Base-by-base conservation (phyloP, 2,797 vertebrate genomes). In the Sebastiscus tertius region DNA sequence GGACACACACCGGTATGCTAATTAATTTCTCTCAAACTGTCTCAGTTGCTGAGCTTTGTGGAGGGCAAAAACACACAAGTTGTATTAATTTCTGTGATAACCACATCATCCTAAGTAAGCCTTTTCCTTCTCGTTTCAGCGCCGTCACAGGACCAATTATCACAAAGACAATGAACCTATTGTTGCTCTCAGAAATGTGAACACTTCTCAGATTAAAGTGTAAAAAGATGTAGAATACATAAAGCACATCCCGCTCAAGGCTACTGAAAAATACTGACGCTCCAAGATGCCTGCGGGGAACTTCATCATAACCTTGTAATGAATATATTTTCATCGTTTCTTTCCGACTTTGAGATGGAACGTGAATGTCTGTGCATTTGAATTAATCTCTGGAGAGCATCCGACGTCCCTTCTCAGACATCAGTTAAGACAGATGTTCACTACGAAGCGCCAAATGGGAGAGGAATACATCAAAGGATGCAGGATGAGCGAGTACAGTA, bases 221-320 rank as follows among this genome's bases (percentile, higher is more conserved):
- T 93, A 87, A 89, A 93, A 93, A 92, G 65, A 92, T 92, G 91
- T 93, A 91, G 84, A 93, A 87, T 90, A 93, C 61, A 81, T 85
- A 79, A 89, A 91, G 90, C 86, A 92, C 86, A 86, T 89, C 82
- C 87, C 74, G 88, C 88, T 88, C 88, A 86, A 91, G 91, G 90
- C 88, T 87, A 71, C 80, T 80, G 75, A 90, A 88, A 88, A 85
- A 89, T 73, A 83, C 79, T 42, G 83, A 87, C 7, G 58, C 89
- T 94, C 83, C 72, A 20, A 87, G 89, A 89, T 79, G 88, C 90
- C 93, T 87, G 87, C 81, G 52, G 90, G 92, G 88, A 85, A 80
- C 85, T 83, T 92, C 89, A 90, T 92, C 91, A 88, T 89, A 90
- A 90, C 86, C 91, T 89, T 89, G 85, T 94, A 92, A 94, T 89